Evolutionary conservation across 2,888 invertebrate species (phyloP), one percentile per base, ranked within the genome.

Genomic region (Philereme transversata): DNA sequence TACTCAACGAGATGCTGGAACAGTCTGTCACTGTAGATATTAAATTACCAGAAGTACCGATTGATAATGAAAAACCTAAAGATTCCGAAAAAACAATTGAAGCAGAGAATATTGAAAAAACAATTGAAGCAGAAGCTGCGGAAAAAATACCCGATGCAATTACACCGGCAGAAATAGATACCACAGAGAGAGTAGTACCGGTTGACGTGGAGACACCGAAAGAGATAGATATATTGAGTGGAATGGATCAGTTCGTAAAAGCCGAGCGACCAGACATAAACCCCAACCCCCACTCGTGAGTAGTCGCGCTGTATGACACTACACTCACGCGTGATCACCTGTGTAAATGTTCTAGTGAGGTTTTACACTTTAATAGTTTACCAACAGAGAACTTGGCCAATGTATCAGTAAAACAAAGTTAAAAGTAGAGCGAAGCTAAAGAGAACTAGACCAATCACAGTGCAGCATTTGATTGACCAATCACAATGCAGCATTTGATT

Each of bases 271-370:
- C 89, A 45, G 91, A 92, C 70, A 77, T 79, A 71, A 90, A 86
- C 80, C 90, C 88, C 74, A 88, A 92, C 67, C 90, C 89, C 67
- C 91, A 91, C 83, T 90, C 92, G 93, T 93, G 92, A 93, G 93
- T 93, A 92, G 77, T 73, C 76, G 77, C 78, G 76, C 54, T 60
- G 65, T 72, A 72, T 74, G 73, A 75, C 81, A 77, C 83, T 79
- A 77, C 76, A 74, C 76, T 75, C 81, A 80, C 83, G 83, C 83
- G 83, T 83, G 80, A 64, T 73, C 65, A 64, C 67, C 65, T 59
- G 43, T 65, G 61, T 67, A 65, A 40, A 55, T 70, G 67, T 70
- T 61, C 56, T 64, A 69, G 75, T 71, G 71, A 73, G 73, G 75
- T 76, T 69, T 74, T 74, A 79, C 78, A 70, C 68, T 51, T 40